Percentiles rank a stretch among this genome's conserved stretches.
These are phyloP conservation scores for Sesia apiformis DNA, from an alignment of 2,888 invertebrate species.

Conservation along the genomic window DNA sequence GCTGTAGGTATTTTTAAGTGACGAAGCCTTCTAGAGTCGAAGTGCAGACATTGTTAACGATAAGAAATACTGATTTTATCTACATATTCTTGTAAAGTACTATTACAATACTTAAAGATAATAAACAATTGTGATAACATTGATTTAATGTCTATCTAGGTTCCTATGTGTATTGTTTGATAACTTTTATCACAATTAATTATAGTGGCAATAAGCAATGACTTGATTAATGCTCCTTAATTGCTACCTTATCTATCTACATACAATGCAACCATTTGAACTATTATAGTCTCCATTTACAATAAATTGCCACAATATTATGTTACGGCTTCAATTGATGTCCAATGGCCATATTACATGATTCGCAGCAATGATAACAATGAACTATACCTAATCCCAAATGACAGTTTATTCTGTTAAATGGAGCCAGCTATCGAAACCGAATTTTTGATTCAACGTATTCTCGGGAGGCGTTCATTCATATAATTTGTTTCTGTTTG, in stretches of 20 bases:
- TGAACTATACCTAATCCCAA: constrained; percentile 35
- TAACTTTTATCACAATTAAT: constrained; percentile 59
- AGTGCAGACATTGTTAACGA: neutral
- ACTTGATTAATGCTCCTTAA: constrained; percentile 33
- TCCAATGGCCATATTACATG: constrained; percentile 43
- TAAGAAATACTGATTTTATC: constrained; percentile 51
- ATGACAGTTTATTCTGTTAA: constrained; percentile 51
- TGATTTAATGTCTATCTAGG: constrained; percentile 50
- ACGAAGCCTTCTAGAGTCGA: neutral
- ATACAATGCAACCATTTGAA: constrained; percentile 2
- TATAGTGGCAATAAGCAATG: constrained; percentile 37
- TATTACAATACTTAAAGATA: constrained; percentile 63
- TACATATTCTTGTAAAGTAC: constrained; percentile 35
- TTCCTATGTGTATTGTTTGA: constrained; percentile 59
- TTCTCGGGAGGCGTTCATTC: constrained; percentile 65
- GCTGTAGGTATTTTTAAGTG: neutral
- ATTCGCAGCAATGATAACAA: constrained; percentile 32
- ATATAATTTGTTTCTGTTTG: constrained; percentile 45
- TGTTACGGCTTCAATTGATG: constrained; percentile 27
- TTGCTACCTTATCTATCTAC: constrained; percentile 28
- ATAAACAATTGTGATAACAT: constrained; percentile 38
- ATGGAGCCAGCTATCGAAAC: constrained; percentile 27
- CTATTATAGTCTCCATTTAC: constrained; percentile 3
- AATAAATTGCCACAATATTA: constrained; percentile 4
- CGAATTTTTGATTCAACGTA: constrained; percentile 24